phyloP scores from a whole-genome alignment of 1,140 invertebrate species.

The Musca vetustissima region DNA sequence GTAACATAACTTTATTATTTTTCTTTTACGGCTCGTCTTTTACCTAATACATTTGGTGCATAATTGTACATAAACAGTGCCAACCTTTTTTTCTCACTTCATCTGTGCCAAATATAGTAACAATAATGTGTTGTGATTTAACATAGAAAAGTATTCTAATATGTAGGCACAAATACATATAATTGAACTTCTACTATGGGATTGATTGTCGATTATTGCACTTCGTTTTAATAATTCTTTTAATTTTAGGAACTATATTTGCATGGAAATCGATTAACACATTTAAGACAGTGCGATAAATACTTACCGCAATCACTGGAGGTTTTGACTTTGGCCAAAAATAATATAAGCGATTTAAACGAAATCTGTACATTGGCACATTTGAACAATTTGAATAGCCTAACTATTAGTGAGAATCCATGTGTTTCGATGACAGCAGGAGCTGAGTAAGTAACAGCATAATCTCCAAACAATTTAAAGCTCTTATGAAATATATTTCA shows the following conservation, averaged over 20 bases:
- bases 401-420: constrained; percentile 85
- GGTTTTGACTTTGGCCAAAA: constrained; percentile 79
- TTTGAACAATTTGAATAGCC: constrained; percentile 72
- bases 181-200: too few relatives aligned
- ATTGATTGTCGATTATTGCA: too few relatives aligned
- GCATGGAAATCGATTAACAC: constrained; percentile 82
- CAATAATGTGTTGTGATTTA: too few relatives aligned
- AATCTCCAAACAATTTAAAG: background rate
- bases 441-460: constrained; percentile 39
- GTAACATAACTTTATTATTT: too few relatives aligned
- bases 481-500: constrained; percentile 1
- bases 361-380: constrained; percentile 81
- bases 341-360: constrained; percentile 83
- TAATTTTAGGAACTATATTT: constrained; percentile 76
- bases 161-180: too few relatives aligned
- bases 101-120: too few relatives aligned
- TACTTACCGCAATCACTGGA: constrained; percentile 76
- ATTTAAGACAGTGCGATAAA: constrained; percentile 77
- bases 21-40: too few relatives aligned
- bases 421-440: constrained; percentile 59
- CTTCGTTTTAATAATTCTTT: too few relatives aligned
- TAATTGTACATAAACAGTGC: too few relatives aligned
- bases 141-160: too few relatives aligned
- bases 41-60: too few relatives aligned
- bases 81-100: too few relatives aligned